A percentile compares a stretch with the other conserved stretches of the same genome.
phyloP scores from a whole-genome alignment of 2,113 vertebrate species.

The Suricata suricatta region DNA sequence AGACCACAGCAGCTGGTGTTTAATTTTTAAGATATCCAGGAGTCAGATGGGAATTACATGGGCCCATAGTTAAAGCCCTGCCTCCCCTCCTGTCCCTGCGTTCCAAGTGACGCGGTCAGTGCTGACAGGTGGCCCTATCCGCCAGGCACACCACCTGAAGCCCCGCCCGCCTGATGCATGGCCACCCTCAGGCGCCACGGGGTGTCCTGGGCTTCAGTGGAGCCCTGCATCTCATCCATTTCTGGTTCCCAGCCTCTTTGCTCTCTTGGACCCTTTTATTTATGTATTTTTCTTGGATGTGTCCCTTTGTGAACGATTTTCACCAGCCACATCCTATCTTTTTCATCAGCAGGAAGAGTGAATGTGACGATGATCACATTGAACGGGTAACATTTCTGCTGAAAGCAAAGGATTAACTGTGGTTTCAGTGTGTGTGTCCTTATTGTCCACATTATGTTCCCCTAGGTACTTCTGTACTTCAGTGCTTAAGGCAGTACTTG shows the following conservation, averaged over 20 bases:
- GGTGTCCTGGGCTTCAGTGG: background rate
- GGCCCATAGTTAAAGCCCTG: background rate
- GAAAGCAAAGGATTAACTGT: background rate
- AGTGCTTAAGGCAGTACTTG: background rate
- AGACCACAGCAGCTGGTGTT: constrained; percentile 30
- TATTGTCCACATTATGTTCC: background rate
- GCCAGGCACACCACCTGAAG: background rate
- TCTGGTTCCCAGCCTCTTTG: background rate
- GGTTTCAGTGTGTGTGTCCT: background rate
- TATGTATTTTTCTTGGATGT: background rate
- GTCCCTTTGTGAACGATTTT: background rate
- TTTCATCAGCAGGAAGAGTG: background rate
- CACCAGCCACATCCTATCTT: background rate
- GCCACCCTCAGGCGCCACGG: rapidly evolving
- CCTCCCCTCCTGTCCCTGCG: background rate
- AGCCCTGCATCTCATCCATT: background rate
- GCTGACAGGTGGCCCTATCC: background rate
- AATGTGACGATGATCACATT: background rate
- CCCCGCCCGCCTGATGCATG: background rate
- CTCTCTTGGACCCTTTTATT: background rate
- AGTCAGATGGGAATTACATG: background rate
- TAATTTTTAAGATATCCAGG: constrained; percentile 29
- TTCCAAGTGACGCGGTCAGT: background rate
- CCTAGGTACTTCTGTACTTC: background rate
- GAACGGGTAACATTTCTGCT: background rate